A percentile compares a stretch with the other conserved stretches of the same genome.
Conservation (phyloP, 1,140 invertebrate genomes). For the Drosophila burlai region DNA sequence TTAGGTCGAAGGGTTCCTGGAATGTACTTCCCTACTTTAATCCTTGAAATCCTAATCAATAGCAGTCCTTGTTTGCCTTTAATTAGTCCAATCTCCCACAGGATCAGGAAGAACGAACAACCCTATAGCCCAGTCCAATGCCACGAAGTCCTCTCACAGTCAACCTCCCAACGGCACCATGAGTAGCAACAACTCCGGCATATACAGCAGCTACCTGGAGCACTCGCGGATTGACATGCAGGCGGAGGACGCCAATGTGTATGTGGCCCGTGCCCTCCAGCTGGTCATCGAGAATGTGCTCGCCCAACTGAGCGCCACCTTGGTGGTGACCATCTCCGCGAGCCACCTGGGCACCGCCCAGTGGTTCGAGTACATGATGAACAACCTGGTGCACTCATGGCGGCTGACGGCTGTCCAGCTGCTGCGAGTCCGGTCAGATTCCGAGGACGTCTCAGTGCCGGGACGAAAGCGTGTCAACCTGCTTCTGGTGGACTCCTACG, state of each 20-base stretch:
- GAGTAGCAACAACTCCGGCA: conserved; percentile 22
- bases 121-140: conserved; percentile 4
- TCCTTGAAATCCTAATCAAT: neutral
- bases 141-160: neutral
- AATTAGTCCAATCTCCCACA: conserved; percentile 29
- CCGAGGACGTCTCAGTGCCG: conserved; percentile 21
- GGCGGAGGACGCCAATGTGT: conserved; percentile 52
- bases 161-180: conserved; percentile 7
- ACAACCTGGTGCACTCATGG: conserved; percentile 48
- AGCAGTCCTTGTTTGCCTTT: conserved; percentile 4
- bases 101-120: neutral
- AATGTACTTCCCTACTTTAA: neutral
- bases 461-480: conserved; percentile 68
- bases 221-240: conserved; percentile 57
- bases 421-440: conserved; percentile 19
- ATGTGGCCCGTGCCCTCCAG: conserved; percentile 47
- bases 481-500: conserved; percentile 67
- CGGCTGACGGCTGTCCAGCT: conserved; percentile 52
- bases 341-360: neutral
- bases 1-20: too few species aligned
- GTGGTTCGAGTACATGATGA: conserved; percentile 64
- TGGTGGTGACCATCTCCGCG: conserved; percentile 44
- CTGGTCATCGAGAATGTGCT: conserved; percentile 64
- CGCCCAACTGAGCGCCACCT: conserved; percentile 53
- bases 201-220: conserved; percentile 47